These are phyloP conservation scores for Antitype chi DNA, from an alignment of 2,888 invertebrate genomes.

Conservation along the genomic window DNA sequence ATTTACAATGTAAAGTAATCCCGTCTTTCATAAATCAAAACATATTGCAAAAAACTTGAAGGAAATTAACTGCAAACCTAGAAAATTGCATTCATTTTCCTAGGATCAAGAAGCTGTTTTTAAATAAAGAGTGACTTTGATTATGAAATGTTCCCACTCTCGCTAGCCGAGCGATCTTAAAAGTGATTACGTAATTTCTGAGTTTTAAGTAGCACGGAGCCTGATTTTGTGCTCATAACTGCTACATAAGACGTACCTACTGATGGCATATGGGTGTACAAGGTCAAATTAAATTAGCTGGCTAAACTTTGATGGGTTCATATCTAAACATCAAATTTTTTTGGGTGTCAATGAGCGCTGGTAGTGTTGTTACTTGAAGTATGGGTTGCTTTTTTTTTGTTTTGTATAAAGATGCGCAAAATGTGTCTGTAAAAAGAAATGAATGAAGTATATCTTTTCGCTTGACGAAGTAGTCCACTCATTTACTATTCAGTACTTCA, in stretches of 20 bases:
- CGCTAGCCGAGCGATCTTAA: too few relatives aligned
- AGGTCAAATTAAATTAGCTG: too few relatives aligned
- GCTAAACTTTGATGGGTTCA: too few relatives aligned
- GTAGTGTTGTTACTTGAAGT: too few relatives aligned
- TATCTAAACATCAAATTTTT: too few relatives aligned
- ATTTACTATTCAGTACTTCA: too few relatives aligned
- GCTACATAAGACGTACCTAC: background rate
- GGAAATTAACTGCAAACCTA: slow-evolving; percentile 7
- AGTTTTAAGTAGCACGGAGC: background rate
- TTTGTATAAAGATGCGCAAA: too few relatives aligned
- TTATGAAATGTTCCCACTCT: background rate
- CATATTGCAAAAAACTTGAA: slow-evolving; percentile 38
- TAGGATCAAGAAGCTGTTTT: background rate
- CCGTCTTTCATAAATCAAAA: slow-evolving; percentile 27
- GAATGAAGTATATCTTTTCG: too few relatives aligned
- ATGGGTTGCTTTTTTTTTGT: too few relatives aligned
- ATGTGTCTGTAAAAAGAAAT: too few relatives aligned
- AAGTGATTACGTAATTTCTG: background rate
- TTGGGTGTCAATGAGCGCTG: too few relatives aligned
- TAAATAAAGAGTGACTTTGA: background rate
- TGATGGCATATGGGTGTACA: background rate
- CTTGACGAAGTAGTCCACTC: too few relatives aligned
- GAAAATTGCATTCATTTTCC: slow-evolving; percentile 29
- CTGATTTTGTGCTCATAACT: background rate
- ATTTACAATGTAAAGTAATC: background rate